phyloP scores from a whole-genome alignment of 2,797 vertebrate genomes.

The Trematocara caparti region DNA sequence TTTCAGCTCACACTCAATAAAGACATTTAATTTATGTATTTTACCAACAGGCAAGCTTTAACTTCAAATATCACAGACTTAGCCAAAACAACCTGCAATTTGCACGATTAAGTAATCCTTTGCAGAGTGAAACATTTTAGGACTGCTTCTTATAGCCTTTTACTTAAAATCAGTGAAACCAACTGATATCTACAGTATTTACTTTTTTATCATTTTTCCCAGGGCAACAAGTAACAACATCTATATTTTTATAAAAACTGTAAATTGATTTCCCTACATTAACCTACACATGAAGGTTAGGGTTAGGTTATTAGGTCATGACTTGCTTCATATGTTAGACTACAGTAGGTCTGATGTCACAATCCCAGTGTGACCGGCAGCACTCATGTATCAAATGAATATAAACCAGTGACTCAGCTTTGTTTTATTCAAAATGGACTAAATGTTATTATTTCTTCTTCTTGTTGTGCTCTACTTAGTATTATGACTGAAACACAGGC shows the following conservation, averaged over 20 bases:
- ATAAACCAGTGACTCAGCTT: neutral
- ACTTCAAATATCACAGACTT: neutral
- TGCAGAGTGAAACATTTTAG: neutral
- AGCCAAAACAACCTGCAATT: neutral
- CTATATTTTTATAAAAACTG: neutral
- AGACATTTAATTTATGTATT: neutral
- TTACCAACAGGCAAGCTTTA: neutral
- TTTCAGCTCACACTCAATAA: neutral
- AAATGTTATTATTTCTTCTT: neutral
- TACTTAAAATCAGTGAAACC: neutral
- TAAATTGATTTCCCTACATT: neutral
- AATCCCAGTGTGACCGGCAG: neutral
- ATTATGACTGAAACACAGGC: neutral
- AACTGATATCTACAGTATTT: neutral
- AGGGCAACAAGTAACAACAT: neutral
- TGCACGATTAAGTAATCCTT: neutral
- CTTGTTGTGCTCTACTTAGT: neutral
- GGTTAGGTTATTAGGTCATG: neutral
- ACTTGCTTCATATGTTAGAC: neutral
- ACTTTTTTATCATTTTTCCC: neutral
- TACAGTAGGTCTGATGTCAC: rapidly evolving
- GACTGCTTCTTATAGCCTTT: neutral
- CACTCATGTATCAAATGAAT: neutral
- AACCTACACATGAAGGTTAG: neutral
- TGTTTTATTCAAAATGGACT: neutral